Evolutionary conservation across 2,113 vertebrate genomes (phyloP).

Genomic region (Dinomys branickii): DNA sequence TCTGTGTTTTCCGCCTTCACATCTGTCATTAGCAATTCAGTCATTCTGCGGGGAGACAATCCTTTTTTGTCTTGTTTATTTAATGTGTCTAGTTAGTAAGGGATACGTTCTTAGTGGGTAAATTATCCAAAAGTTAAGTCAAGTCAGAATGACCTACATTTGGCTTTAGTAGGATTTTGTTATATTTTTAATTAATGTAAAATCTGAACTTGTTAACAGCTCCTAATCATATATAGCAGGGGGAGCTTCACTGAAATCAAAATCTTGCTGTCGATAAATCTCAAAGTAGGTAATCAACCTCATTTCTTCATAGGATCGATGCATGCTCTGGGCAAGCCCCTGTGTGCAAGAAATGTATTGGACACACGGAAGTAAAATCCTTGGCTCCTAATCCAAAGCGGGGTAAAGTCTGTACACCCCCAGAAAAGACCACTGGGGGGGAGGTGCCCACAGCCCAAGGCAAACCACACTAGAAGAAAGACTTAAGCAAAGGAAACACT

Average conservation of each 20-base stretch:
- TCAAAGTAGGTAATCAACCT: conserved; percentile 51
- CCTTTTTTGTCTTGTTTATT: not conserved
- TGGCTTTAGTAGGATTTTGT: not conserved
- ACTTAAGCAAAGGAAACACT: not conserved
- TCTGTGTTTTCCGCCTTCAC: not conserved
- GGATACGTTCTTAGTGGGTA: not conserved
- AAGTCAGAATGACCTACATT: not conserved
- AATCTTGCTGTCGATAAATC: conserved; percentile 20
- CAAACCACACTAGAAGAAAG: not conserved
- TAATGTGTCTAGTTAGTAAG: not conserved
- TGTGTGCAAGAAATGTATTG: not conserved
- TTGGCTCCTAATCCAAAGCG: not conserved
- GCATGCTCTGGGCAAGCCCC: not conserved
- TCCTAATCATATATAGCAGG: not conserved
- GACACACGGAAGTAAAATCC: not conserved
- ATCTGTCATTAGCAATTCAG: not conserved
- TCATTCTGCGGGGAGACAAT: not conserved
- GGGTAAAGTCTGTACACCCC: not conserved
- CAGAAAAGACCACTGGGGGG: not conserved
- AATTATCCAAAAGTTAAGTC: not conserved
- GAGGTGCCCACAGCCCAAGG: not conserved
- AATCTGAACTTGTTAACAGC: conserved; percentile 5
- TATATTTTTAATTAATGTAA: conserved; percentile 47
- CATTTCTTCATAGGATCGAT: not conserved
- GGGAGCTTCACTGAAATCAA: not conserved